Evolutionary conservation across 2,888 invertebrate species (phyloP).

Genomic region (Drosophila peninsularis): DNA sequence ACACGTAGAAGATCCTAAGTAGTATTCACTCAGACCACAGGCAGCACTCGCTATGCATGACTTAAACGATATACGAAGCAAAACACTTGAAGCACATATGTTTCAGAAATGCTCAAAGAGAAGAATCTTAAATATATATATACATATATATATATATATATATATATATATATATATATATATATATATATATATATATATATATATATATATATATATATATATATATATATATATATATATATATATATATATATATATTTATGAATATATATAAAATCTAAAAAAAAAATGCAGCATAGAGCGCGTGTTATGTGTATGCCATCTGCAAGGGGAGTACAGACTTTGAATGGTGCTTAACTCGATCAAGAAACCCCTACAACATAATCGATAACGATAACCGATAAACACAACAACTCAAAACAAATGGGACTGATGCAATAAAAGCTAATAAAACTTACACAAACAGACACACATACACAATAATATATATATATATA

Average conservation of each 20-base stretch:
- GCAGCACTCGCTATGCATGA: constrained; percentile 37
- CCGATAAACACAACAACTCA: constrained; percentile 56
- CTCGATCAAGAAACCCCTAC: constrained; percentile 54
- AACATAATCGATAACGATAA: constrained; percentile 37
- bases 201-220: constrained; percentile 13
- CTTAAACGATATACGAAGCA: constrained; percentile 22
- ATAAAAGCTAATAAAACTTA: constrained; percentile 53
- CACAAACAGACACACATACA: constrained; percentile 18
- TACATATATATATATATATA: constrained; percentile 11
- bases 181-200: constrained; percentile 8
- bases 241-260: constrained; percentile 15
- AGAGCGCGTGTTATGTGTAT: constrained; percentile 29
- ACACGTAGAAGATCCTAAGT: constrained; percentile 41
- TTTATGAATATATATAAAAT: constrained; percentile 2
- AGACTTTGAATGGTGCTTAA: constrained; percentile 68
- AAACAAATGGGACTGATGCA: constrained; percentile 77
- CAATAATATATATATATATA: constrained; percentile 29
- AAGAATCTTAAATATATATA: constrained; percentile 4
- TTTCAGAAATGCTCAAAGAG: constrained; percentile 38
- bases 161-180: constrained; percentile 11
- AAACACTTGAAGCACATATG: constrained; percentile 9
- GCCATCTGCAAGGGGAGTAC: constrained; percentile 52
- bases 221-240: constrained; percentile 13
- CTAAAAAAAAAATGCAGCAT: not conserved
- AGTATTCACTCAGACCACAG: constrained; percentile 45